Conservation (phyloP, 2,888 invertebrate species). For the Sipha maydis region DNA sequence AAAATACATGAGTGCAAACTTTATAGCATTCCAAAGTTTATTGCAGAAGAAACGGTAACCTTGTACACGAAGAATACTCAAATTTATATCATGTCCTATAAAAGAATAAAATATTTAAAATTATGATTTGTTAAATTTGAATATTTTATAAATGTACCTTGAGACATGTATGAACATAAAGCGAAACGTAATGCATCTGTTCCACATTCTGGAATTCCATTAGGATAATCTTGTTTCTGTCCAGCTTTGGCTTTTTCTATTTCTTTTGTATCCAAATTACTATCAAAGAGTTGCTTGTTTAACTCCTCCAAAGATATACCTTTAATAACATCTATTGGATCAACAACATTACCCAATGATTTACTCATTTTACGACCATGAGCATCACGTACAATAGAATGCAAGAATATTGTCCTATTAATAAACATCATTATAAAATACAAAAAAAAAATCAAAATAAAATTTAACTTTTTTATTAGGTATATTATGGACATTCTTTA, state of each 20-base stretch:
- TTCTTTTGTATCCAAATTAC: constrained; percentile 89
- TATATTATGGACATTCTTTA: not conserved
- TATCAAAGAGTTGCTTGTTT: constrained; percentile 77
- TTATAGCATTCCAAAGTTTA: constrained; percentile 98
- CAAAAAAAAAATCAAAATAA: not conserved
- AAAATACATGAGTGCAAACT: constrained; percentile 82
- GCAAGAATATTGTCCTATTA: constrained; percentile 85
- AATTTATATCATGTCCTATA: constrained; percentile 89
- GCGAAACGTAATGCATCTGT: constrained; percentile 94
- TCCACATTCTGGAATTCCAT: constrained; percentile 97
- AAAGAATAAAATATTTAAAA: constrained; percentile 22
- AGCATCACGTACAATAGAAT: constrained; percentile 97
- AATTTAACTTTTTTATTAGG: not conserved
- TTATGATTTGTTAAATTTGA: not conserved
- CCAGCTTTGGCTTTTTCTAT: constrained; percentile 77
- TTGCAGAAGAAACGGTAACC: constrained; percentile 98
- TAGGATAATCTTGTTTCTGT: constrained; percentile 76
- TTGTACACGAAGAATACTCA: constrained; percentile 93
- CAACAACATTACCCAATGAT: constrained; percentile 96
- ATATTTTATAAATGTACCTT: constrained; percentile 69
- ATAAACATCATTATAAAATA: not conserved
- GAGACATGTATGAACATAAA: constrained; percentile 87
- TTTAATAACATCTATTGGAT: constrained; percentile 93
- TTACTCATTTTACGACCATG: constrained; percentile 99
- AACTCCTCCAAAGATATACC: constrained; percentile 86